These are phyloP conservation scores for Elysia chlorotica DNA, from an alignment of 1,140 invertebrate species.

Conservation along the genomic window DNA sequence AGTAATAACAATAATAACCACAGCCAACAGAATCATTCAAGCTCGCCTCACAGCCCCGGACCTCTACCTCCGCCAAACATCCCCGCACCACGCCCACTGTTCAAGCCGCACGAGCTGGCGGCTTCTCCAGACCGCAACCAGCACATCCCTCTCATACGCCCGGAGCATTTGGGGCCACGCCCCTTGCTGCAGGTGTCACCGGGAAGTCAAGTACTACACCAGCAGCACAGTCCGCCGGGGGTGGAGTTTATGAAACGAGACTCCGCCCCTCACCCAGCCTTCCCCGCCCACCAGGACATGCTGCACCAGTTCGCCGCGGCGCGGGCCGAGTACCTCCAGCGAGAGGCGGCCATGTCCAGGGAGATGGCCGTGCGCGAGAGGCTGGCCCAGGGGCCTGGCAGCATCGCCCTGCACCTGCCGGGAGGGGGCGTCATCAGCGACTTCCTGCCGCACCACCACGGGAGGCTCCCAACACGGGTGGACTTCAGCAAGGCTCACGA, in stretches of 20 bases:
- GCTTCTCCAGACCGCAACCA: background rate
- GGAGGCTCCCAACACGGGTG: too few species aligned
- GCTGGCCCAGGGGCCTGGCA: too few species aligned
- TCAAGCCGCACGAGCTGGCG: slow-evolving; percentile 22
- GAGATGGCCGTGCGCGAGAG: background rate
- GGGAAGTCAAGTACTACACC: too few species aligned
- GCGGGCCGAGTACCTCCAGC: slow-evolving; percentile 16
- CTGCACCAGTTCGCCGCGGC: slow-evolving; percentile 20
- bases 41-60: too few species aligned
- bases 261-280: slow-evolving; percentile 9
- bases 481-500: slow-evolving; percentile 23
- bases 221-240: background rate
- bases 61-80: background rate
- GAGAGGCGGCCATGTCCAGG: slow-evolving; percentile 9
- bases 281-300: slow-evolving; percentile 16
- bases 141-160: background rate
- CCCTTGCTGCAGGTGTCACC: too few species aligned
- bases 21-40: too few species aligned
- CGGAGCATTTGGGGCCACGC: background rate
- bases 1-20: too few species aligned
- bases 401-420: too few species aligned
- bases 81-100: slow-evolving; percentile 5
- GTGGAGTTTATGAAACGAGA: slow-evolving; percentile 17
- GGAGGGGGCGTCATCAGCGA: slow-evolving; percentile 3
- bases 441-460: slow-evolving; percentile 3